Conservation (phyloP, 2,113 vertebrate species). For the Oriolus oriolus region DNA sequence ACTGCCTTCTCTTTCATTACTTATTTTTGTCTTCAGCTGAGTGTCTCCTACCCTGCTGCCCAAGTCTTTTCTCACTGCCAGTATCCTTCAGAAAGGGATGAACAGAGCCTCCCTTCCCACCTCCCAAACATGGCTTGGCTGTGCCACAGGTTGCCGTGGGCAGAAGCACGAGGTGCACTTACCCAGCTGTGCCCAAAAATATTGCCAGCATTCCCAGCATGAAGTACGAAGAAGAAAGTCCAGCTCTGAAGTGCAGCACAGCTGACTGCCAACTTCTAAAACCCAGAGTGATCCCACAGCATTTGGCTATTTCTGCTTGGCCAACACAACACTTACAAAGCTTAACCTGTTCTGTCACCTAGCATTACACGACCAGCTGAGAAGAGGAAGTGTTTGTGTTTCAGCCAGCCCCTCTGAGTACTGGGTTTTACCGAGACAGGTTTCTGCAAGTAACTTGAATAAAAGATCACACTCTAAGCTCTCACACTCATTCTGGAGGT, state of each 20-base stretch:
- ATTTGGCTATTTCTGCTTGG: neutral
- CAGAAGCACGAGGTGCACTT: neutral
- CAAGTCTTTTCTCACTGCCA: neutral
- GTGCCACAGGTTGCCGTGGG: accelerated
- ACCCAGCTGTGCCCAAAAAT: neutral
- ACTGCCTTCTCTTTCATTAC: constrained; percentile 20
- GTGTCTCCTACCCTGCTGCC: neutral
- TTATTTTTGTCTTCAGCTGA: neutral
- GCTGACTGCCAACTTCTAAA: neutral
- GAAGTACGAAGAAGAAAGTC: neutral
- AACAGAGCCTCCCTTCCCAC: neutral
- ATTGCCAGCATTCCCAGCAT: neutral
- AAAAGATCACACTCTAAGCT: neutral
- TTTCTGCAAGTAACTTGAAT: neutral
- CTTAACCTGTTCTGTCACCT: neutral
- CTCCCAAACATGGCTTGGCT: accelerated
- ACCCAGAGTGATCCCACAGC: neutral
- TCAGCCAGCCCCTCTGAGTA: neutral
- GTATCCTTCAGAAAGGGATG: neutral
- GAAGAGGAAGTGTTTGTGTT: neutral
- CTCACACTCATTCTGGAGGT: neutral
- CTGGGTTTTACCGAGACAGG: neutral
- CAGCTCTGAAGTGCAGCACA: neutral
- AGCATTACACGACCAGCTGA: neutral
- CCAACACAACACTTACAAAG: neutral